Conservation (phyloP, 2,113 vertebrate species). For the Macaca mulatta region DNA sequence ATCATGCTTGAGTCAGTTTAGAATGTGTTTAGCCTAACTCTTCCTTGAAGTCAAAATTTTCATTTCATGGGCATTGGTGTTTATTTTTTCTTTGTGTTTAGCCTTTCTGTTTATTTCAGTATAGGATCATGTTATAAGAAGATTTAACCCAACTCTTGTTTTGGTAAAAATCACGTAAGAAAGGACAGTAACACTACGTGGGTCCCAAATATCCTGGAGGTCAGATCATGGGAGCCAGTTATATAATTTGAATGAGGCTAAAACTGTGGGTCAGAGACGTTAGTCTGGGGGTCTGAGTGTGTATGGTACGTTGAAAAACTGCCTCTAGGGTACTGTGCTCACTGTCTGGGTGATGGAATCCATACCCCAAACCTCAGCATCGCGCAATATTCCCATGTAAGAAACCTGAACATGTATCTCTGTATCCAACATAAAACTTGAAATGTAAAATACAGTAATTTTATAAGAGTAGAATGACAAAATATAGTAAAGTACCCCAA, state of each 20-base stretch:
- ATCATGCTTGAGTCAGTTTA: not conserved
- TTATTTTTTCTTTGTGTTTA: not conserved
- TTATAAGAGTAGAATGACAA: not conserved
- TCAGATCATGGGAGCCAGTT: not conserved
- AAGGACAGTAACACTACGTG: not conserved
- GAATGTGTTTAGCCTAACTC: not conserved
- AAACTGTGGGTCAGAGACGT: not conserved
- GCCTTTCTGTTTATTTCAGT: not conserved
- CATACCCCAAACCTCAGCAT: no score
- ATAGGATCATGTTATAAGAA: not conserved
- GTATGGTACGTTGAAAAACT: no score
- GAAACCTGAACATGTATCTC: fast-evolving
- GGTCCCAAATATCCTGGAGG: not conserved
- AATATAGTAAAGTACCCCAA: not conserved
- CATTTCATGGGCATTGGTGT: not conserved
- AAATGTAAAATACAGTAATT: not conserved
- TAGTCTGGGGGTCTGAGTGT: fast-evolving
- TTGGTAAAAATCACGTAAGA: not conserved
- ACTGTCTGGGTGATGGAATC: fast-evolving
- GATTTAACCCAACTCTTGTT: not conserved
- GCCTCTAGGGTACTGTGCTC: fast-evolving
- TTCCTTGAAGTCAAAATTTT: not conserved
- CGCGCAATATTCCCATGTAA: no score
- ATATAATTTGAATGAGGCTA: not conserved
- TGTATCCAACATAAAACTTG: no score